Conservation (phyloP, 2,888 invertebrate genomes). For the Eristalinus sepulchralis region DNA sequence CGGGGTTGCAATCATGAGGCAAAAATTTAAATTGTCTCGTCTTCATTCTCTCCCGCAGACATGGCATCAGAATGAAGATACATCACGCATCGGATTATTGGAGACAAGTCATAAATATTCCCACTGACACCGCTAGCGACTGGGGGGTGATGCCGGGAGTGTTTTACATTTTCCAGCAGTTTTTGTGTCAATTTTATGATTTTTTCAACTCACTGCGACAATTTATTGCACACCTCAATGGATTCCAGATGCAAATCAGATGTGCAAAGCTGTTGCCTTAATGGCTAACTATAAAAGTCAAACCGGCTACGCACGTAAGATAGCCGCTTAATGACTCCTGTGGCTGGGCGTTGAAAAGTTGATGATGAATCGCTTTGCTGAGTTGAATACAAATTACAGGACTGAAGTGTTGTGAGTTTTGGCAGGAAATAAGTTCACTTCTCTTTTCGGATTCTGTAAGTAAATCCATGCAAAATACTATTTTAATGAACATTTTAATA, state of each 20-base stretch:
- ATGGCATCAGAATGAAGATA: slow-evolving; percentile 26
- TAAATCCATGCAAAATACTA: no score
- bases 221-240: slow-evolving; percentile 57
- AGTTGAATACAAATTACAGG: background rate
- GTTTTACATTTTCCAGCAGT: slow-evolving; percentile 55
- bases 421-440: background rate
- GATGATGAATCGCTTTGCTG: background rate
- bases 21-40: slow-evolving; percentile 43
- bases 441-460: no score
- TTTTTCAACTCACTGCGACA: slow-evolving; percentile 50
- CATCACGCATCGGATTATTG: slow-evolving; percentile 59
- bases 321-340: slow-evolving; percentile 40
- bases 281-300: slow-evolving; percentile 33
- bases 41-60: slow-evolving; percentile 4
- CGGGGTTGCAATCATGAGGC: slow-evolving; percentile 37
- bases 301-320: slow-evolving; percentile 54
- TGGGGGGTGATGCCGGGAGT: slow-evolving; percentile 12
- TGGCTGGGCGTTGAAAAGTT: background rate
- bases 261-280: slow-evolving; percentile 31
- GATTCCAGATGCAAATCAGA: slow-evolving; percentile 57
- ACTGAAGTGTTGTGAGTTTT: background rate
- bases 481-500: no score
- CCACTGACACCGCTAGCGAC: slow-evolving; percentile 28
- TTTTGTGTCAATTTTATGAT: slow-evolving; percentile 65
- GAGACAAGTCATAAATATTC: slow-evolving; percentile 50